phyloP scores from a whole-genome alignment of 2,888 invertebrate species.

The Ochropacha duplaris region DNA sequence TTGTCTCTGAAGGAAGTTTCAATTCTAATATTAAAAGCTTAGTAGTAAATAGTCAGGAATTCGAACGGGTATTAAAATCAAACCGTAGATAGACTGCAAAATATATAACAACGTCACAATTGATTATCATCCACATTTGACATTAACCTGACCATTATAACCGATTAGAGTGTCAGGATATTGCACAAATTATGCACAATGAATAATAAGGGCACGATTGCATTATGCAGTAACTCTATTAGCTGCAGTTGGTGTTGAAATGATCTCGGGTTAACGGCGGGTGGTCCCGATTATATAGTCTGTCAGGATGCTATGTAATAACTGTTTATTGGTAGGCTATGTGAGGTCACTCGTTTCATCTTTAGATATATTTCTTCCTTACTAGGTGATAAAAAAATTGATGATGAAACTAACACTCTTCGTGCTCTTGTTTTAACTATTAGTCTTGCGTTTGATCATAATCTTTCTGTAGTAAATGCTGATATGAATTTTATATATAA shows the following conservation, averaged over 20 bases:
- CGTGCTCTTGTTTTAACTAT: no score
- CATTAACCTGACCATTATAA: background rate
- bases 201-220: background rate
- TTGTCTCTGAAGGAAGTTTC: no score
- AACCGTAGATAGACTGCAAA: no score
- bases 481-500: no score
- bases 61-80: no score
- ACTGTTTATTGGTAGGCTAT: background rate
- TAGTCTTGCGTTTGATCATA: no score
- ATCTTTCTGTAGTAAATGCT: no score
- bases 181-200: background rate
- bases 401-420: no score
- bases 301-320: background rate
- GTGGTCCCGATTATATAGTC: background rate
- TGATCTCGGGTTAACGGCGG: background rate
- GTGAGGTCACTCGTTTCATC: background rate
- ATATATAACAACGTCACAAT: background rate
- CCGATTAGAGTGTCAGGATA: background rate
- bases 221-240: background rate
- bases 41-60: no score
- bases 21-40: no score
- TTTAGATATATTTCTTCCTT: background rate
- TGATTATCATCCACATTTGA: background rate
- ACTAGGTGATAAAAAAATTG: no score
- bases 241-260: background rate